A percentile compares a stretch with the other conserved stretches of the same genome.
Conservation (phyloP, 2,888 invertebrate genomes). For the Apocheima hispidaria region DNA sequence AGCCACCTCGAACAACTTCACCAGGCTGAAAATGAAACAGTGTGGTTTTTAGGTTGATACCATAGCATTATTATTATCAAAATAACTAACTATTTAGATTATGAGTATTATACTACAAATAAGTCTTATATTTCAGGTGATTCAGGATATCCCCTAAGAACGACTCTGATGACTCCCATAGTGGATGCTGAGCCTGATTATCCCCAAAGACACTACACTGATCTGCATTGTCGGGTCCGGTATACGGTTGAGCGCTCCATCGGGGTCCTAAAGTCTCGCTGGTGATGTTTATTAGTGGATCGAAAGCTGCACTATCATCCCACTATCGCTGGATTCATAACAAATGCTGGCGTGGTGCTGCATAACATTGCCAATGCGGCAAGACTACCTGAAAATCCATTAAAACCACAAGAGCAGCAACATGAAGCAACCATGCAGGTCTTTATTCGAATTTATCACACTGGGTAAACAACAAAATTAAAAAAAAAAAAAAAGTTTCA, state of each 20-base stretch:
- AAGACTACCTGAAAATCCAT: not conserved
- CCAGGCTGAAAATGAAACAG: no score
- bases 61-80: not conserved
- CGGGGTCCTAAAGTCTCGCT: not conserved
- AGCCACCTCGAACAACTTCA: no score
- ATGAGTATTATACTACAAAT: no score
- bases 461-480: no score
- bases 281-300: conserved; percentile 1
- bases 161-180: not conserved
- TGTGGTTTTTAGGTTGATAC: no score
- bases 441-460: not conserved
- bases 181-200: not conserved
- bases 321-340: not conserved
- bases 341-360: conserved; percentile 2
- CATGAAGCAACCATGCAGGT: not conserved
- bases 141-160: not conserved
- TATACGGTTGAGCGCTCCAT: not conserved
- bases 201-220: not conserved
- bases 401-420: conserved; percentile 1
- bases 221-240: not conserved
- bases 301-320: conserved; percentile 1
- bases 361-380: not conserved
- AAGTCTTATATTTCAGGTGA: not conserved
- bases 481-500: no score
- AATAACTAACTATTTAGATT: no score